phyloP scores from a whole-genome alignment of 2,797 vertebrate species.

The Gallinago solitaria region DNA sequence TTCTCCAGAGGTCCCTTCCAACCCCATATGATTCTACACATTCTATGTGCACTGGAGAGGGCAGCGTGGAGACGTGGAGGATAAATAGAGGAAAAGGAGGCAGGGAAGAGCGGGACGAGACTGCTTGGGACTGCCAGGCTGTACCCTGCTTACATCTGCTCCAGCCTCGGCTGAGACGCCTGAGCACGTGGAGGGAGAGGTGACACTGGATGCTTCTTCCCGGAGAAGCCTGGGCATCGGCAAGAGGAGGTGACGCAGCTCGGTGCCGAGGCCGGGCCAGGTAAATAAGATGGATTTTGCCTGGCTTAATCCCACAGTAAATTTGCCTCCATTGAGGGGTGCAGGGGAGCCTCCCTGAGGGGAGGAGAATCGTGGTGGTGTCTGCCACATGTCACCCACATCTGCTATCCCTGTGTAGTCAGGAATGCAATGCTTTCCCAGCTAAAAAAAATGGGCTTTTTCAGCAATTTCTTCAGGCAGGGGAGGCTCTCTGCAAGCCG shows the following conservation, averaged over 20 bases:
- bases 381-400: background rate
- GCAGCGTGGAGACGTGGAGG: background rate
- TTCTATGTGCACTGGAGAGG: background rate
- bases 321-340: background rate
- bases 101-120: background rate
- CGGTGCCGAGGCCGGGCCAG: background rate
- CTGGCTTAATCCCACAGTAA: background rate
- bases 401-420: background rate
- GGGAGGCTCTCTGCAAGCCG: background rate
- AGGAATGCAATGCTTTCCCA: background rate
- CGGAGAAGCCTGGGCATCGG: background rate
- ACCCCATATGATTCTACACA: too few relatives aligned
- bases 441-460: background rate
- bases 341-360: background rate
- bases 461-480: background rate
- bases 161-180: background rate
- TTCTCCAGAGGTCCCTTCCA: too few relatives aligned
- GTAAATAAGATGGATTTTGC: background rate
- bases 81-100: background rate
- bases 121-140: accelerated
- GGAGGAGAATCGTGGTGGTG: background rate
- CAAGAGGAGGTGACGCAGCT: background rate
- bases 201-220: background rate
- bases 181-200: background rate
- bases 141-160: background rate